phyloP scores from a whole-genome alignment of 2,888 invertebrate genomes.

The Chirona hameri region DNA sequence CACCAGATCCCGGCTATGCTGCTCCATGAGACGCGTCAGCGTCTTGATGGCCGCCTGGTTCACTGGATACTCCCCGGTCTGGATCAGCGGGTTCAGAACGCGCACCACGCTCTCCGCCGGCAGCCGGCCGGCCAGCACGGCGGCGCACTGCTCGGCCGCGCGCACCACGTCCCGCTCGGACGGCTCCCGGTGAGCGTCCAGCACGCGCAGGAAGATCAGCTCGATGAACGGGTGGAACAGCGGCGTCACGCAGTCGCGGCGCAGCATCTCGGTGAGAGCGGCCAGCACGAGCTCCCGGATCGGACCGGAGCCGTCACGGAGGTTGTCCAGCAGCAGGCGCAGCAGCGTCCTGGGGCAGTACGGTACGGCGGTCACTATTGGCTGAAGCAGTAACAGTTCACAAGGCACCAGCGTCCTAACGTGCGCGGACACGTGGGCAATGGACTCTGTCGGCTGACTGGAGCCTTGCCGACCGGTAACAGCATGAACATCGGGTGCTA shows the following conservation, averaged over 20 bases:
- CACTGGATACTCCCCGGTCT: slow-evolving; percentile 78
- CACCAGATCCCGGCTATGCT: slow-evolving; percentile 59
- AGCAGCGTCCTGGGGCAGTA: slow-evolving; percentile 49
- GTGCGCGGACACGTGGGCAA: too few species aligned
- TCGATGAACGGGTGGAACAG: slow-evolving; percentile 87
- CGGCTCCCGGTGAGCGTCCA: slow-evolving; percentile 71
- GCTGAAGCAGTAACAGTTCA: too few species aligned
- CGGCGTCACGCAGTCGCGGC: slow-evolving; percentile 59
- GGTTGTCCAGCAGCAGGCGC: slow-evolving; percentile 70
- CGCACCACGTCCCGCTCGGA: slow-evolving; percentile 60
- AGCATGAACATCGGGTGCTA: too few species aligned
- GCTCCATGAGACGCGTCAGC: slow-evolving; percentile 75
- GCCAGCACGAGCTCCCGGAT: slow-evolving; percentile 63
- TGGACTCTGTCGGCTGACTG: too few species aligned
- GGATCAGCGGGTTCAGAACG: slow-evolving; percentile 76
- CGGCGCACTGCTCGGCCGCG: slow-evolving; percentile 63
- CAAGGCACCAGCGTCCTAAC: too few species aligned
- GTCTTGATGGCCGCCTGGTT: slow-evolving; percentile 91
- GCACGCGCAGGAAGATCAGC: slow-evolving; percentile 79
- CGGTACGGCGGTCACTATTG: too few species aligned
- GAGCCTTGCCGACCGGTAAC: too few species aligned
- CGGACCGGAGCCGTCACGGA: slow-evolving; percentile 57
- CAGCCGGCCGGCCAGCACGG: slow-evolving; percentile 70
- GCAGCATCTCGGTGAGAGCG: slow-evolving; percentile 79
- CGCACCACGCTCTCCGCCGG: slow-evolving; percentile 69